A percentile compares a stretch with the other conserved stretches of the same genome.
These are phyloP conservation scores for Arvicanthis niloticus DNA, from an alignment of 2,113 vertebrate genomes.

Conservation along the genomic window DNA sequence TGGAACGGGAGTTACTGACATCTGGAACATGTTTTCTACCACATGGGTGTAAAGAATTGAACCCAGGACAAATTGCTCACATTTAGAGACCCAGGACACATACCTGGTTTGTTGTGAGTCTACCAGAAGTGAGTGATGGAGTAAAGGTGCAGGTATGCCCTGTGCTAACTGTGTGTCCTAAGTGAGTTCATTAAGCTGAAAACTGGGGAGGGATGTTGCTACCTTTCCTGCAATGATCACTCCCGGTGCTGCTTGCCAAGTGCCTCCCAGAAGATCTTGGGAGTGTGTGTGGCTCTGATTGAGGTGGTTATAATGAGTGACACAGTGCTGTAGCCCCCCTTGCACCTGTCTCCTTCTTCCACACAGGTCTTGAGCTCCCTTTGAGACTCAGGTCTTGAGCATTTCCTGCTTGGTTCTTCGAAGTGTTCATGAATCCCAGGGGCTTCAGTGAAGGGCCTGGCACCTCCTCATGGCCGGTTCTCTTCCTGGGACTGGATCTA, in stretches of 20 bases:
- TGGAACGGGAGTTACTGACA: background rate
- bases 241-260: background rate
- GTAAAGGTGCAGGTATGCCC: background rate
- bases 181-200: background rate
- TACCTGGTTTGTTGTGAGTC: background rate
- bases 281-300: accelerated
- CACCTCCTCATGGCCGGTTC: background rate
- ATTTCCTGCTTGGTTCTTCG: background rate
- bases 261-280: background rate
- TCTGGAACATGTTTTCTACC: background rate
- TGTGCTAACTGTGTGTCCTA: background rate
- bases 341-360: background rate
- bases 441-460: background rate
- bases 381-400: background rate
- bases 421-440: background rate
- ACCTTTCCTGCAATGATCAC: background rate
- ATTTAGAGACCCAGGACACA: background rate
- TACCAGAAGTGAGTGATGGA: background rate
- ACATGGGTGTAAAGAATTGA: background rate
- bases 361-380: background rate
- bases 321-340: background rate
- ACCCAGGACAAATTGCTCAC: background rate
- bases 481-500: background rate
- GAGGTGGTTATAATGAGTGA: no score
- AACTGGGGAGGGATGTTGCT: background rate